Base-by-base conservation (phyloP, 2,888 invertebrate genomes). In the Synergus itoensis region DNA sequence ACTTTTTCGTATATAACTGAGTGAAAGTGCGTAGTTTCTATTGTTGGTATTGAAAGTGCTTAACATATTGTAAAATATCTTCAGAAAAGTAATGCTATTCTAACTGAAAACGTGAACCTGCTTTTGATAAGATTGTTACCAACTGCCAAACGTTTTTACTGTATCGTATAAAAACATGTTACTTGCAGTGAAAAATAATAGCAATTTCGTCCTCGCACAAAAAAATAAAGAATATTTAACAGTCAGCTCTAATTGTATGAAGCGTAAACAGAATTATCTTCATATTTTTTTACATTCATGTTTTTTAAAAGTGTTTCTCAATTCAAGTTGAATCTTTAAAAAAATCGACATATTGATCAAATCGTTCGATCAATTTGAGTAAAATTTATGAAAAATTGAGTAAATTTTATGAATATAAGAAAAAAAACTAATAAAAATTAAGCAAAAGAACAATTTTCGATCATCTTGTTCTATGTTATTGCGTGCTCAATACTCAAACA, bases 91-190 rank as follows among this genome's bases (percentile, higher is more conserved):
- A 45, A 67, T 43, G 43, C 21, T 18, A 67, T 43, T 67, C 7
- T 43, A 18, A 67, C 43, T 4, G 21, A 45, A 67, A 43, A 21
- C 67, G 43, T 43, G 67, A 67, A 21, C 11, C 43, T 45, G 4
- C n/a, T 43, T 45, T 67, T 67, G 67, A 67, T 67, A 67, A 67
- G 67, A 67, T 67, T 67, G 18, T 67, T 67, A 67, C 43, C 9
- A 67, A 65, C 14, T 67, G 12, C 21, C 18, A 67, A 40, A 21
- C 9, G 67, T 21, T 67, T 67, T 41, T 67, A 45, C 9, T 14
- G 41, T 8, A 67, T 18, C 18, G 4, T 67, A 18, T 28, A 28
- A 28, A 18, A 43, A 67, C 41, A 18, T 43, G 43, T 21, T 21
- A 67, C 9, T 43, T 53, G 36, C 11, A n/a, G 48, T 36, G 45